Conservation (phyloP, 2,113 vertebrate species). For the Plecturocebus donacophilus region DNA sequence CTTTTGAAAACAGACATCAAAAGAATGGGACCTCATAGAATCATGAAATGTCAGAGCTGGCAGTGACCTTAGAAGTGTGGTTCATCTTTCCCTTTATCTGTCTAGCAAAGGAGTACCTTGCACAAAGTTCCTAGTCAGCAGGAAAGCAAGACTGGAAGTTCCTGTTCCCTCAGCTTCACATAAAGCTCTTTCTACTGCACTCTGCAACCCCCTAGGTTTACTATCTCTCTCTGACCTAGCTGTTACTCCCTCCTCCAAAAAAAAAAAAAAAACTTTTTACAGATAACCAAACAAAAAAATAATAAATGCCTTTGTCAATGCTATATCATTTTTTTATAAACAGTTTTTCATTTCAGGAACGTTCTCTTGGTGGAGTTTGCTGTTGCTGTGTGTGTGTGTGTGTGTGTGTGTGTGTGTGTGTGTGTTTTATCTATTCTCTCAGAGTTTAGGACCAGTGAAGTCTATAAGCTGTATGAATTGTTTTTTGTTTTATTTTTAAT, state of each 20-base stretch:
- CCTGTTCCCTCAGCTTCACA: not conserved
- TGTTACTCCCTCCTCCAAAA: not conserved
- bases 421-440: not conserved
- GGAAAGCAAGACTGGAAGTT: not conserved
- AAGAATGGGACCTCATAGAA: conserved; percentile 39
- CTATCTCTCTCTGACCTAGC: not conserved
- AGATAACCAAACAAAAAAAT: not conserved
- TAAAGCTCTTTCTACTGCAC: not conserved
- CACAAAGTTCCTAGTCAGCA: not conserved
- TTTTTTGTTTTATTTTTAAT: conserved; percentile 38
- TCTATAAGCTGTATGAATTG: not conserved
- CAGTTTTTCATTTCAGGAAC: not conserved
- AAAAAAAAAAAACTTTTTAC: not conserved
- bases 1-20: conserved; percentile 37
- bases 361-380: not conserved
- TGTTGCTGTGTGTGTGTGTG: not conserved
- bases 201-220: not conserved
- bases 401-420: no score
- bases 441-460: not conserved
- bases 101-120: not conserved
- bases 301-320: not conserved
- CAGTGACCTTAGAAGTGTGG: not conserved
- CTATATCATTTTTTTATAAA: not conserved
- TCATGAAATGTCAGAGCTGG: conserved; percentile 40
- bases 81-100: not conserved